Conservation (phyloP, 2,113 vertebrate genomes). For the Danio rerio region DNA sequence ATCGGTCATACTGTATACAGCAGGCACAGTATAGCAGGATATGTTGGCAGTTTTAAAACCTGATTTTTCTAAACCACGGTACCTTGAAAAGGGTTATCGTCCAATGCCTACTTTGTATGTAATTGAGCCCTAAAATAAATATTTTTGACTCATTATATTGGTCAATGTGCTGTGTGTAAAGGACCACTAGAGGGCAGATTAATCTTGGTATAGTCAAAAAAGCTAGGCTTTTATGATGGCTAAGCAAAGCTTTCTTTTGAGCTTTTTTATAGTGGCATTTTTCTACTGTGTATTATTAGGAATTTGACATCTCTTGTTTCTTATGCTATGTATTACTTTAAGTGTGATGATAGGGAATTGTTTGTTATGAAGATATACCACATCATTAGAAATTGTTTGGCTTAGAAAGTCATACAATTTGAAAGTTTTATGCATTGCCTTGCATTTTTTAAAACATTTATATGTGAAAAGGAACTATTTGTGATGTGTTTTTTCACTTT, state of each 20-base stretch:
- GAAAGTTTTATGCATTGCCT: no score
- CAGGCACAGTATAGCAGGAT: no score
- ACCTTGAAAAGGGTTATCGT: no score
- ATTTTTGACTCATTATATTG: background rate
- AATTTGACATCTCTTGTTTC: background rate
- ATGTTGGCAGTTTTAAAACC: no score
- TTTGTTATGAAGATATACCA: background rate
- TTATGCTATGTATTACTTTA: no score
- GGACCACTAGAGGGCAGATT: constrained; percentile 13
- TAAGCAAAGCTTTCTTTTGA: no score
- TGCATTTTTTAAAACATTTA: no score
- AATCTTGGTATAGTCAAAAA: background rate
- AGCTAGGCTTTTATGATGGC: background rate
- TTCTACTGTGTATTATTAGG: background rate
- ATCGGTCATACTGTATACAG: no score
- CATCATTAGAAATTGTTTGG: background rate
- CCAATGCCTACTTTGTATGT: no score
- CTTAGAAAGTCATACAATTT: background rate
- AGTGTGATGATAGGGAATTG: background rate
- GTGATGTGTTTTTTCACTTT: background rate
- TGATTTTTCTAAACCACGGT: no score
- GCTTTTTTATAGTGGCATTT: background rate
- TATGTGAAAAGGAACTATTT: constrained; percentile 6
- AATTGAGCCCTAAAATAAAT: background rate
- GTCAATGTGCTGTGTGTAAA: background rate